A percentile compares a stretch with the other conserved stretches of the same genome.
These are phyloP conservation scores for Myiotriccus ornatus DNA, from an alignment of 2,797 vertebrate genomes.

Conservation along the genomic window DNA sequence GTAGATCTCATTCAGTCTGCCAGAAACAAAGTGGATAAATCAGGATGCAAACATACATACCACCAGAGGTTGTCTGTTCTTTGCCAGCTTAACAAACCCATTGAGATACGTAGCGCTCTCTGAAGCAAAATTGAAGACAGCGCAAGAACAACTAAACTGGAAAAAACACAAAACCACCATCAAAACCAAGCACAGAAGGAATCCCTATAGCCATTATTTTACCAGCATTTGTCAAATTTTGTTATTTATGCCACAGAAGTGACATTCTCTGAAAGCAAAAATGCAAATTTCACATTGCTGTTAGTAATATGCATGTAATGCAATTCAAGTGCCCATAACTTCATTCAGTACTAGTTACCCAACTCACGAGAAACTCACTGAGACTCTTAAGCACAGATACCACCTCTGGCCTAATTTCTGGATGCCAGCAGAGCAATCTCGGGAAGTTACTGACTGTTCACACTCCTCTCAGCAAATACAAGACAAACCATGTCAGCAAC, in stretches of 20 bases:
- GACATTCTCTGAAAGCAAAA: neutral
- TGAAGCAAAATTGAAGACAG: neutral
- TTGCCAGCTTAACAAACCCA: neutral
- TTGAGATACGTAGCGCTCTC: neutral
- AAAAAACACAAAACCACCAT: neutral
- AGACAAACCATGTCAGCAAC: neutral
- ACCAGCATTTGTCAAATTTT: neutral
- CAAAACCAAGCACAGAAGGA: neutral
- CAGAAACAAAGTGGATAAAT: neutral
- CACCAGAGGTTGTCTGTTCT: neutral
- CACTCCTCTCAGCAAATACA: neutral
- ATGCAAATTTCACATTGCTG: neutral
- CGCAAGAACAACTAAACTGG: neutral
- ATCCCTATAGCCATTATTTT: neutral
- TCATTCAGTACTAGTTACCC: neutral
- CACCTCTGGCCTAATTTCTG: neutral
- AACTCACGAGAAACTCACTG: neutral
- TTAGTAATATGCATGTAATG: neutral
- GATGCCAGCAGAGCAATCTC: neutral
- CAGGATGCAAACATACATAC: neutral
- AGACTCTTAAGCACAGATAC: neutral
- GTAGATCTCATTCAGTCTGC: neutral
- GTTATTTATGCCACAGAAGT: neutral
- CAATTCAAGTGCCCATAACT: fast-evolving
- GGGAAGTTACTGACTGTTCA: neutral